Evolutionary conservation across 1,140 invertebrate species (phyloP).

Genomic region (Heliconius hermathena): DNA sequence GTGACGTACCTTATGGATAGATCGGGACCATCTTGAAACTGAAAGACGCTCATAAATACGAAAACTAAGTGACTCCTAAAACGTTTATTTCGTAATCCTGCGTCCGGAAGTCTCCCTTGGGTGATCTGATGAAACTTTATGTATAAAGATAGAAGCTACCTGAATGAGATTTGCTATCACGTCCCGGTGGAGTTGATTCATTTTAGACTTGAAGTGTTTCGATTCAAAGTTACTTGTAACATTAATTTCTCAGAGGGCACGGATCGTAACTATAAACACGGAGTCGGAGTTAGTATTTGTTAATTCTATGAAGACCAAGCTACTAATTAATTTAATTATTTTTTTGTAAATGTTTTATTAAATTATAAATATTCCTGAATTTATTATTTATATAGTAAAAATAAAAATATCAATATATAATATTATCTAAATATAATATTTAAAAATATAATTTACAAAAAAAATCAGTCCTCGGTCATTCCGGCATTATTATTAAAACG

Average conservation of each 20-base stretch:
- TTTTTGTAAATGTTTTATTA: too few species aligned
- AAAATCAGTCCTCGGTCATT: too few species aligned
- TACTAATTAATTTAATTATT: neutral
- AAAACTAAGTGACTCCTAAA: conserved; percentile 24
- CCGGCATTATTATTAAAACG: too few species aligned
- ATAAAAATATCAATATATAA: too few species aligned
- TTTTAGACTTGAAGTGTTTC: conserved; percentile 25
- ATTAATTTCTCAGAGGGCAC: conserved; percentile 15
- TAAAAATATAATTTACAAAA: too few species aligned
- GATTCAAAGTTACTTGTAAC: conserved; percentile 16
- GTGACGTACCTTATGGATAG: conserved; percentile 13
- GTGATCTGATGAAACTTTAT: conserved; percentile 25
- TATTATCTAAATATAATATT: too few species aligned
- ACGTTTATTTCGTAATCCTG: conserved; percentile 26
- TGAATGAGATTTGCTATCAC: conserved; percentile 24
- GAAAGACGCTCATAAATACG: conserved; percentile 23
- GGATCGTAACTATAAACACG: neutral
- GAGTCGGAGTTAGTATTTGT: neutral
- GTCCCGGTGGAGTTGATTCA: conserved; percentile 14
- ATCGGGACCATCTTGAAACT: conserved; percentile 13
- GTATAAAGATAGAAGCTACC: conserved; percentile 25
- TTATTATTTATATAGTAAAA: too few species aligned
- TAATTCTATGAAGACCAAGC: neutral
- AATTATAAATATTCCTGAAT: too few species aligned
- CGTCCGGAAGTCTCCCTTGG: conserved; percentile 18